Percentiles rank a stretch among this genome's conserved stretches.
Evolutionary conservation across 2,113 vertebrate species (phyloP).

Genomic region (Pitta sordida): DNA sequence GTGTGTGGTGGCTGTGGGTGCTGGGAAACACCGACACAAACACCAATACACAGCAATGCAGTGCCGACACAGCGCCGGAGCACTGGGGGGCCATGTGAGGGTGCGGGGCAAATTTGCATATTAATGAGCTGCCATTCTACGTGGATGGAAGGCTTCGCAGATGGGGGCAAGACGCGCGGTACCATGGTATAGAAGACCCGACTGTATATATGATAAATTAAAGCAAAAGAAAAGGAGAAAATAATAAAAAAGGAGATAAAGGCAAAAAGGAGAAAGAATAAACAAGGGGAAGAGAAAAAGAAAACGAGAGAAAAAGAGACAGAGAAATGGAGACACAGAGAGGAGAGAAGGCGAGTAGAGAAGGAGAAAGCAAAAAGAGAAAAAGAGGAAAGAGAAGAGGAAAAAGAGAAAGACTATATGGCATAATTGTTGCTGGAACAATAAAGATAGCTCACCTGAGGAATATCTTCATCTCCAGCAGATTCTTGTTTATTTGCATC

Average conservation of each 20-base stretch:
- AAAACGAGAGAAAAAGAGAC: neutral
- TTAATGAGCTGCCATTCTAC: too few species aligned
- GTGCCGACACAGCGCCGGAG: too few species aligned
- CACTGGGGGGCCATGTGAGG: too few species aligned
- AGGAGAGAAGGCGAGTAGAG: neutral
- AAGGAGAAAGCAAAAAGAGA: fast-evolving
- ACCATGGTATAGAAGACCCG: too few species aligned
- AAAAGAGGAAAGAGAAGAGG: neutral
- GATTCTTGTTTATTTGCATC: neutral
- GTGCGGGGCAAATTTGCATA: too few species aligned
- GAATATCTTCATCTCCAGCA: neutral
- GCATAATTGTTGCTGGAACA: neutral
- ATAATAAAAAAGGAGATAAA: neutral
- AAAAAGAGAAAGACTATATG: neutral
- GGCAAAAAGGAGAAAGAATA: neutral
- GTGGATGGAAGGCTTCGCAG: too few species aligned
- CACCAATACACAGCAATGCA: too few species aligned
- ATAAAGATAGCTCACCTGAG: neutral
- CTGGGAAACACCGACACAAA: too few species aligned
- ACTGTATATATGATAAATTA: neutral
- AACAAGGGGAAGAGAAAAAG: neutral
- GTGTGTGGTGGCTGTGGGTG: too few species aligned
- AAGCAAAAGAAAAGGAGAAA: neutral
- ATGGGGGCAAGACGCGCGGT: too few species aligned
- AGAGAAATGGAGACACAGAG: neutral